phyloP scores from a whole-genome alignment of 2,113 vertebrate species.

The Toxostoma redivivum region DNA sequence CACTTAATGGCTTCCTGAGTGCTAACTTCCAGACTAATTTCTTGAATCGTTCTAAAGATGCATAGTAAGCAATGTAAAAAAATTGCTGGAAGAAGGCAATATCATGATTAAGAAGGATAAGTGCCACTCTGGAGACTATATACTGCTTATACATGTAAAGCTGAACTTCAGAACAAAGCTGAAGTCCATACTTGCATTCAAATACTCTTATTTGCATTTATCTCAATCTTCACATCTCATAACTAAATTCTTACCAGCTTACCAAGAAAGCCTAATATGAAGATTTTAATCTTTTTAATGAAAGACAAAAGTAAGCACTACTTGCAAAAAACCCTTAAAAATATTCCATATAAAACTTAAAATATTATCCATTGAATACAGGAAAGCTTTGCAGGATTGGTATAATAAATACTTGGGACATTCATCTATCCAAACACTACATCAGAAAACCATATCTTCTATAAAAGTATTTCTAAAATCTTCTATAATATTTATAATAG shows the following conservation, averaged over 20 bases:
- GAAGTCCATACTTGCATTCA: not conserved
- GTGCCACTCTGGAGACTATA: not conserved
- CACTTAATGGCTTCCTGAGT: not conserved
- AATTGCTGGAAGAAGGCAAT: not conserved
- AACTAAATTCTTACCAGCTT: not conserved
- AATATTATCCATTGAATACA: not conserved
- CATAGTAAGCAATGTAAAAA: not conserved
- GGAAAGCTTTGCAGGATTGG: not conserved
- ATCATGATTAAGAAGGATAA: not conserved
- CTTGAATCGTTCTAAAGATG: not conserved
- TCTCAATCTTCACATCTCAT: not conserved
- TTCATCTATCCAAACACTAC: not conserved
- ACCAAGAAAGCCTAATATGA: not conserved
- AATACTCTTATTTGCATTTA: not conserved
- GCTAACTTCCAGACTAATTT: not conserved
- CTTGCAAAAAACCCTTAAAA: not conserved
- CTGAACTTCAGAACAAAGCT: not conserved
- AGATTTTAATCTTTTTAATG: not conserved
- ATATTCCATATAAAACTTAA: not conserved
- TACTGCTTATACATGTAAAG: not conserved
- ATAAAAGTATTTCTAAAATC: not conserved
- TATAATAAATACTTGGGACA: rapidly evolving
- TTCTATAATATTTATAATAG: not conserved
- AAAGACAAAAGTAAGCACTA: not conserved
- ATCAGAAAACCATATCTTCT: not conserved